These are phyloP conservation scores for Eristalinus aeneus DNA, from an alignment of 2,888 invertebrate species.

Conservation along the genomic window DNA sequence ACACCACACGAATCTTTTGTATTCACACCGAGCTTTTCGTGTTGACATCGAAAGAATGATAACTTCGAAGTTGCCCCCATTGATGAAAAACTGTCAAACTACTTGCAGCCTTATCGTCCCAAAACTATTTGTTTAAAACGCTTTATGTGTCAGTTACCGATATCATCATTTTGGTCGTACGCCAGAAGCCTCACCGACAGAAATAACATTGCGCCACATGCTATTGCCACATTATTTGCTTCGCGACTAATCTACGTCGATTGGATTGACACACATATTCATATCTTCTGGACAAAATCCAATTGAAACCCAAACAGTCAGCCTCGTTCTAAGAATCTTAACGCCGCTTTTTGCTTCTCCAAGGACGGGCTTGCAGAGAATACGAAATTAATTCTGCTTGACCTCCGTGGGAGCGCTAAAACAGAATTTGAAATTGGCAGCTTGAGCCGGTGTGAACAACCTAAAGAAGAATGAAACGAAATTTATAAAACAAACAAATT, in stretches of 20 bases:
- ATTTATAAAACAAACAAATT: not conserved
- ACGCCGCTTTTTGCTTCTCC: conserved; percentile 1
- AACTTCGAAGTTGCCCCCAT: not conserved
- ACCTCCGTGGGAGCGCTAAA: not conserved
- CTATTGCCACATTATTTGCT: no score
- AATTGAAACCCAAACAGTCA: not conserved
- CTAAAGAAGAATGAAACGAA: not conserved
- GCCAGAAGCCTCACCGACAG: not conserved
- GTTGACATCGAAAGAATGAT: not conserved
- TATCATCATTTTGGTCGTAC: not conserved
- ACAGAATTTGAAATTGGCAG: not conserved
- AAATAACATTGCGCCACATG: not conserved
- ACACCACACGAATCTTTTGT: not conserved
- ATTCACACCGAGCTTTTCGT: not conserved
- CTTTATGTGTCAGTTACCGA: not conserved
- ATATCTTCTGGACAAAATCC: not conserved
- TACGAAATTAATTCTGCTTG: not conserved
- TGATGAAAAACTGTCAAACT: not conserved
- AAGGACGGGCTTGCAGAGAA: conserved; percentile 7
- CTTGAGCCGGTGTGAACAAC: not conserved
- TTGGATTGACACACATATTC: not conserved
- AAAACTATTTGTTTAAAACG: not conserved
- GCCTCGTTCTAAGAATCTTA: not conserved
- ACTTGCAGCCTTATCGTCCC: not conserved
- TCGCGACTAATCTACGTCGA: not conserved